Evolutionary conservation across 1,140 invertebrate species (phyloP).

Genomic region (Gerris buenoi): DNA sequence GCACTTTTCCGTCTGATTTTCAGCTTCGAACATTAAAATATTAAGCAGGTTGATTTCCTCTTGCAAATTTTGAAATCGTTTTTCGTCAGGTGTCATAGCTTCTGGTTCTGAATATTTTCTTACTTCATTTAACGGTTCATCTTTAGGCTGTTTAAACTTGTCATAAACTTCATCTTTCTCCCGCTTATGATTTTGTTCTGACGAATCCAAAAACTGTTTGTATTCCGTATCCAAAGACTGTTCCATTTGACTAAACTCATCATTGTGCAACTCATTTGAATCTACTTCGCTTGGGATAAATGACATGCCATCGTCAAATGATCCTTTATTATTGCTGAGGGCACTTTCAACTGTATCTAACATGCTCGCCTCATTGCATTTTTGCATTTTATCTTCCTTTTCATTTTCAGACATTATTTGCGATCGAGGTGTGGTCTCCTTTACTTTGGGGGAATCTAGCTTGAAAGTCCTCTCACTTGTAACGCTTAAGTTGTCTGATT

Average conservation of each 20-base stretch:
- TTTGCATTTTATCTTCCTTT: neutral
- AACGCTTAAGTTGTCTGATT: too few relatives aligned
- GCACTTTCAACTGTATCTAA: neutral
- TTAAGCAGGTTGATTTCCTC: neutral
- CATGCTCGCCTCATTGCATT: neutral
- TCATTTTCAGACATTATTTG: neutral
- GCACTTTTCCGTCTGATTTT: neutral
- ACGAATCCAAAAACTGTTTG: neutral
- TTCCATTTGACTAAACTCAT: neutral
- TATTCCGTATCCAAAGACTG: neutral
- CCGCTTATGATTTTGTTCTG: neutral
- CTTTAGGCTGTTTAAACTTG: neutral
- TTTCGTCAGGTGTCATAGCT: neutral
- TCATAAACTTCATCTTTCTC: too few relatives aligned
- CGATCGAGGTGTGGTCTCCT: neutral
- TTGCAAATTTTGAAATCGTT: neutral
- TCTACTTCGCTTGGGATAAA: neutral
- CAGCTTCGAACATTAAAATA: neutral
- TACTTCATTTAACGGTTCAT: neutral
- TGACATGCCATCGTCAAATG: neutral
- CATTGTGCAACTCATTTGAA: neutral
- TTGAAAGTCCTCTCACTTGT: too few relatives aligned
- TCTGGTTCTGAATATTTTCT: neutral
- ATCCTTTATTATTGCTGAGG: neutral
- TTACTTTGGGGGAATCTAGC: too few relatives aligned